These are phyloP conservation scores for Odontophorus gujanensis DNA, from an alignment of 2,113 vertebrate genomes.

Conservation along the genomic window DNA sequence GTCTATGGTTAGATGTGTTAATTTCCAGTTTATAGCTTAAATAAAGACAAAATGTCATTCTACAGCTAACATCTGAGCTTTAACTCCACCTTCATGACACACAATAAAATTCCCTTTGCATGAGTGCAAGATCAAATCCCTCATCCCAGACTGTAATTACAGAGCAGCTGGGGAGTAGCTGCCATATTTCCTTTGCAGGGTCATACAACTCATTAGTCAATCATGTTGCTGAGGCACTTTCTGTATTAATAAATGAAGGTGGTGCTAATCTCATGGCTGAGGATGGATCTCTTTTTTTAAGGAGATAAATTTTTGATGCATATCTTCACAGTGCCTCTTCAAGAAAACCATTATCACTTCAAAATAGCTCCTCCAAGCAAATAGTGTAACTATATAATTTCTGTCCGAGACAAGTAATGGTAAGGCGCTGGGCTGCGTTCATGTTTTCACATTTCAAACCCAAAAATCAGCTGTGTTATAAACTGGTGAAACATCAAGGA, in stretches of 20 bases:
- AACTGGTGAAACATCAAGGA: not conserved
- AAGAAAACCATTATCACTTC: conserved; percentile 62
- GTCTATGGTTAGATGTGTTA: not conserved
- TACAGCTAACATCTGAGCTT: not conserved
- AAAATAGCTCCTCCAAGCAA: conserved; percentile 50
- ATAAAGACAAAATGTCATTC: not conserved
- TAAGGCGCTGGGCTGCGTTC: not conserved
- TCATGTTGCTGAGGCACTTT: conserved; percentile 27
- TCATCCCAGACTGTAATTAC: conserved; percentile 29
- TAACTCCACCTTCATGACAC: not conserved
- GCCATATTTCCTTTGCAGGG: conserved; percentile 34
- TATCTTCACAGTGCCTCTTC: conserved; percentile 60
- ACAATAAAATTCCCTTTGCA: not conserved
- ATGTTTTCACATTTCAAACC: not conserved
- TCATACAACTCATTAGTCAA: conserved; percentile 38
- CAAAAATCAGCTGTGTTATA: not conserved
- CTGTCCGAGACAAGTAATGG: conserved; percentile 10
- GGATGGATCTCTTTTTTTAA: conserved; percentile 19
- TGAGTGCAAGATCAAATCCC: conserved; percentile 4
- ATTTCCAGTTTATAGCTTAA: not conserved
- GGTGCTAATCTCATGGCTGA: conserved; percentile 35
- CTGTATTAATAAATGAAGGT: conserved; percentile 45
- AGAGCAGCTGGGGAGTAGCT: not conserved
- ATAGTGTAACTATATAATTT: conserved; percentile 16
- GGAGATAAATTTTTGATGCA: conserved; percentile 52